Conservation (phyloP, 2,797 vertebrate species). For the Pseudochromis fuscus region DNA sequence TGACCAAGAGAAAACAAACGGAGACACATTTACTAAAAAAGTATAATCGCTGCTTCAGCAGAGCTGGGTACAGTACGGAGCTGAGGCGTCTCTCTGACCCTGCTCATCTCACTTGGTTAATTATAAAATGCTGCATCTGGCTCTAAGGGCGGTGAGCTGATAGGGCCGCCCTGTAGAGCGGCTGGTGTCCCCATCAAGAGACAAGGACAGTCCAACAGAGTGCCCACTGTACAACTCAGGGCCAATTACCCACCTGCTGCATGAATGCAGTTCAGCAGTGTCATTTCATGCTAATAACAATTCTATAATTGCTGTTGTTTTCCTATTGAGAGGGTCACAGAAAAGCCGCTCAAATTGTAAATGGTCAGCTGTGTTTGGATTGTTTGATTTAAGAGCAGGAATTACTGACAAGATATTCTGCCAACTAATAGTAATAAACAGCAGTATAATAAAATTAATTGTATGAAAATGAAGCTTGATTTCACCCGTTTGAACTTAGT, state of each 20-base stretch:
- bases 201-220: slow-evolving; percentile 71
- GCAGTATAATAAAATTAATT: slow-evolving; percentile 50
- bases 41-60: slow-evolving; percentile 18
- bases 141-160: slow-evolving; percentile 67
- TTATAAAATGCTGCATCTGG: slow-evolving; percentile 73
- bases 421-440: slow-evolving; percentile 35
- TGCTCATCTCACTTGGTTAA: slow-evolving; percentile 69
- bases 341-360: slow-evolving; percentile 69
- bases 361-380: slow-evolving; percentile 44
- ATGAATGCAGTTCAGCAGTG: slow-evolving; percentile 64
- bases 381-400: slow-evolving; percentile 57
- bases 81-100: slow-evolving; percentile 46
- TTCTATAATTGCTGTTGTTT: slow-evolving; percentile 75
- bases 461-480: slow-evolving; percentile 35
- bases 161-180: slow-evolving; percentile 57
- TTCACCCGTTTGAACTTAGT: slow-evolving; percentile 31
- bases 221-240: slow-evolving; percentile 60
- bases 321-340: slow-evolving; percentile 66
- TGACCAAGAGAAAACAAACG: slow-evolving; percentile 26
- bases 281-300: slow-evolving; percentile 73
- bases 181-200: slow-evolving; percentile 61
- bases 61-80: slow-evolving; percentile 44
- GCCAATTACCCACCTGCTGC: slow-evolving; percentile 83
- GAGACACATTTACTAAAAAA: slow-evolving; percentile 17
- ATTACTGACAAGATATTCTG: slow-evolving; percentile 37